Evolutionary conservation across 1,140 invertebrate species (phyloP).

Genomic region (Eriocheir sinensis): DNA sequence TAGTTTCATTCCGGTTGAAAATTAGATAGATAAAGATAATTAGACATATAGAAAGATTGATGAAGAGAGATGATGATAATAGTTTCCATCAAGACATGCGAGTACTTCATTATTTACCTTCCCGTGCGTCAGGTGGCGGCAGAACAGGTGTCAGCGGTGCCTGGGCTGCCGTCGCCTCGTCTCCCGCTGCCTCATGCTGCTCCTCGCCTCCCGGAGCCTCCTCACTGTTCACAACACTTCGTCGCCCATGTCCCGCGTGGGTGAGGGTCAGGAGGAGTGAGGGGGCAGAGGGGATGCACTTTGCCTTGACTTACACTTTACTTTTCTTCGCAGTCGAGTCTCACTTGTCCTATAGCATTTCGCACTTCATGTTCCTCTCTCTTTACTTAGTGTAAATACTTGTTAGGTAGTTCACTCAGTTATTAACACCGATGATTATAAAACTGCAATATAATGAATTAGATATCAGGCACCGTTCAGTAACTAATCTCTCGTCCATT

Average conservation of each 20-base stretch:
- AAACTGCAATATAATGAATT: no score
- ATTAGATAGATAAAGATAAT: no score
- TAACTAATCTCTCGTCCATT: neutral
- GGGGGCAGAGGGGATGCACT: neutral
- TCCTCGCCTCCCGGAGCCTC: neutral
- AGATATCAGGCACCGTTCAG: neutral
- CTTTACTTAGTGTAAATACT: no score
- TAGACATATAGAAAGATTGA: no score
- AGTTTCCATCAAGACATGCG: neutral
- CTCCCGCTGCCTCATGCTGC: neutral
- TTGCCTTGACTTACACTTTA: no score
- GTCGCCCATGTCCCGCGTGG: neutral
- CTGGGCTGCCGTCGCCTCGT: neutral
- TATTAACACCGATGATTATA: no score
- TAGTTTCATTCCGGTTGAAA: no score
- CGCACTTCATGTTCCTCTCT: no score
- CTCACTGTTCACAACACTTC: neutral
- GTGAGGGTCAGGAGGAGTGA: neutral
- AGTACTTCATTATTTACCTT: neutral
- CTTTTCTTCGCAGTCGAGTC: no score
- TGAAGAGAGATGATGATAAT: no score
- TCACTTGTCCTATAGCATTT: no score
- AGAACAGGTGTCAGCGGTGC: neutral
- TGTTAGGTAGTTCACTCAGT: no score
- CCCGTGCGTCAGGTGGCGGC: neutral